Base-by-base conservation (phyloP, 2,113 vertebrate species). In the Rissa tridactyla region DNA sequence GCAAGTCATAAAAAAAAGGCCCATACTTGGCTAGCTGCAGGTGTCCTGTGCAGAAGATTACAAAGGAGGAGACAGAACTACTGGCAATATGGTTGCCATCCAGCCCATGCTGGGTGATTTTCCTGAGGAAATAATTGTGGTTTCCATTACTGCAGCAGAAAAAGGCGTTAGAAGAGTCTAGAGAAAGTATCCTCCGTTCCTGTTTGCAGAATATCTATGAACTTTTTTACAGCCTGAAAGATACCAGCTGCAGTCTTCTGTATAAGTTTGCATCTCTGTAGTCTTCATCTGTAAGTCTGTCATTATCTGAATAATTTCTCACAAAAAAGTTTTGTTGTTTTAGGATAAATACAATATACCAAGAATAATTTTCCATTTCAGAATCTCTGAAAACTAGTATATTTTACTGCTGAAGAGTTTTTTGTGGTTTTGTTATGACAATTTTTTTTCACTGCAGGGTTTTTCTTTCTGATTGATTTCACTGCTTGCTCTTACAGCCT, bases 1-100 rank as follows among this genome's bases (percentile, higher is more conserved):
- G 20, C 0, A 0, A 36, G 18, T 68, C 34, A 17, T 44, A 10
- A 36, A 76, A 60, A 51, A 57, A 82, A 62, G 1, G 0, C 17
- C 22, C 18, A 26, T 62, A 55, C 62, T 61, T 93, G 79, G 20
- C 20, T 70, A 46, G 42, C 32, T 7, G 2, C 23, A 42, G 47
- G 51, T 62, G 19, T 17, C 40, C 60, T 40, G 2, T 30, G 34
- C n/a, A 86, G 55, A 86, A 76, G 55, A 90, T 68, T 51, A 26
- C 49, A 64, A 55, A 60, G 49, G n/a, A 84, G 16, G 10, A 68
- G 36, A 23, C 20, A 34, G 36, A 84, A 64, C 30, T 93, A 36
- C 54, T 82, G 61, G 60, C 44, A 57, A 18, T 47, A 32, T 2
- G 3, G 16, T 64, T 86, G 15, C 51, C 36, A 69, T 95, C 36